These are phyloP conservation scores for Lates japonicus DNA, from an alignment of 2,797 vertebrate genomes.

Conservation along the genomic window DNA sequence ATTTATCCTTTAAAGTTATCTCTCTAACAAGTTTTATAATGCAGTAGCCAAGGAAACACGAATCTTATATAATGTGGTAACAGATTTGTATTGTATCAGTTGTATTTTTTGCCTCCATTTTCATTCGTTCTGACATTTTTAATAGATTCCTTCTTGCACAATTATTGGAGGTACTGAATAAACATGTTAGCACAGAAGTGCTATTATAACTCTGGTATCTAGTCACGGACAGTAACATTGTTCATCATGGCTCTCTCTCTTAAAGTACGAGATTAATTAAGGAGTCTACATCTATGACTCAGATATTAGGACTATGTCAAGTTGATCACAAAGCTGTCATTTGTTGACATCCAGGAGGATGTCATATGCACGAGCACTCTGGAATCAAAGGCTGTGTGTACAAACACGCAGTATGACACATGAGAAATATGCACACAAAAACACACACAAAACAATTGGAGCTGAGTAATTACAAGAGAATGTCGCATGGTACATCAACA, in stretches of 20 bases:
- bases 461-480: slow-evolving; percentile 65
- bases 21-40: background rate
- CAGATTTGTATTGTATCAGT: no score
- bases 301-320: slow-evolving; percentile 30
- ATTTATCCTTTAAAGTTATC: background rate
- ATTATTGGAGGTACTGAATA: background rate
- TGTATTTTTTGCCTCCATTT: background rate
- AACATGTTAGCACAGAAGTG: background rate
- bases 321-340: slow-evolving; percentile 48
- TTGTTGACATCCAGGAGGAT: slow-evolving; percentile 32
- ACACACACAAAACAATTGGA: slow-evolving; percentile 25
- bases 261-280: slow-evolving; percentile 41
- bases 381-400: slow-evolving; percentile 34
- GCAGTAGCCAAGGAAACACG: no score
- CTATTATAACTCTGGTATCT: background rate
- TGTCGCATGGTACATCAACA: slow-evolving; percentile 47
- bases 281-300: slow-evolving; percentile 14
- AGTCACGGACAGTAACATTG: background rate
- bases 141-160: background rate
- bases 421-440: slow-evolving; percentile 8
- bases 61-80: no score
- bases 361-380: slow-evolving; percentile 29
- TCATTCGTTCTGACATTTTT: background rate
- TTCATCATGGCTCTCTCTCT: slow-evolving; percentile 9
- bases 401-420: slow-evolving; percentile 25